A percentile compares a stretch with the other conserved stretches of the same genome.
phyloP scores from a whole-genome alignment of 2,113 vertebrate species.

The Chelonoidis abingdonii region DNA sequence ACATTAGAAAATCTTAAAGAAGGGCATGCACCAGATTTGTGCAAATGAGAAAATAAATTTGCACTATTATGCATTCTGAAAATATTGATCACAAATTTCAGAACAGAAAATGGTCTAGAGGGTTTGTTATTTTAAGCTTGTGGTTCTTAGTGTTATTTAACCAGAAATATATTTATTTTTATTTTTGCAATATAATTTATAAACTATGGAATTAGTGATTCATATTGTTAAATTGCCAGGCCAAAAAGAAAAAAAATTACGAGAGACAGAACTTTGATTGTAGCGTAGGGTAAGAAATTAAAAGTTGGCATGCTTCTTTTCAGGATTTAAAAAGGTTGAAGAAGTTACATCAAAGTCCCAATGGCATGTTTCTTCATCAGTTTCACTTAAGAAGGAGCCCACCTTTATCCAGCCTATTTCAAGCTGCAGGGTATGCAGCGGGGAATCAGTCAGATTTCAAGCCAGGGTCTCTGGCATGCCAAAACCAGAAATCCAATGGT shows the following conservation, averaged over 20 bases:
- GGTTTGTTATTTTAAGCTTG: conserved; percentile 11
- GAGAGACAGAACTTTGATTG: conserved; percentile 40
- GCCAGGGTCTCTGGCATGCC: conserved; percentile 87
- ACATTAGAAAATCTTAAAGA: background rate
- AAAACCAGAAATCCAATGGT: conserved; percentile 91
- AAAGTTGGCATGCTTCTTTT: conserved; percentile 91
- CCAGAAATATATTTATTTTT: conserved; percentile 10
- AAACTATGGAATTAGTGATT: conserved; percentile 31
- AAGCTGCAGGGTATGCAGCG: conserved; percentile 86
- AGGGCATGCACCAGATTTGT: background rate
- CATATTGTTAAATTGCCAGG: conserved; percentile 13
- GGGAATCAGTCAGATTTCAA: conserved; percentile 92
- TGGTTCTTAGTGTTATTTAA: conserved; percentile 12
- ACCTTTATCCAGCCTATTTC: conserved; percentile 90
- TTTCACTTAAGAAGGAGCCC: conserved; percentile 89
- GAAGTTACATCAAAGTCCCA: conserved; percentile 81
- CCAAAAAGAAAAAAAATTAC: conserved; percentile 9
- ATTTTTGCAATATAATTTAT: conserved; percentile 39
- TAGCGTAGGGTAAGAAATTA: conserved; percentile 75
- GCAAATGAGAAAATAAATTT: background rate
- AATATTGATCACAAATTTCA: background rate
- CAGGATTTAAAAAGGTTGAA: conserved; percentile 87
- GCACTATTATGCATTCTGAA: background rate
- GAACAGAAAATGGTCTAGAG: background rate
- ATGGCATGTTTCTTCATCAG: conserved; percentile 82